Evolutionary conservation across 2,797 vertebrate genomes (phyloP), one percentile per base, ranked within the genome.

Genomic region (Gymnoscopelus braueri): DNA sequence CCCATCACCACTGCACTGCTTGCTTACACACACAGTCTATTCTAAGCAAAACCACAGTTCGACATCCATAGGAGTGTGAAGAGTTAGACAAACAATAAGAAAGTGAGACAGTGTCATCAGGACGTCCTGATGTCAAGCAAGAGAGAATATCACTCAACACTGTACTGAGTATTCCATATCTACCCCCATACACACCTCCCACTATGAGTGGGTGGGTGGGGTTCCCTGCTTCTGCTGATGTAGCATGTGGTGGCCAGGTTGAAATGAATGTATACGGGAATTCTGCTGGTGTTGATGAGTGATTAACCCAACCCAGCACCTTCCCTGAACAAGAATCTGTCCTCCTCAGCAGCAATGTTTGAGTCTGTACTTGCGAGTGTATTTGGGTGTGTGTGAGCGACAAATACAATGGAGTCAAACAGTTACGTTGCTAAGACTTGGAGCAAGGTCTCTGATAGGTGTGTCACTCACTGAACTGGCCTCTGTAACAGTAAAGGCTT

Each of bases 91-190:
- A 29, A 29, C 26, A 29, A 4, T 29, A 4, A 47, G 51, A 69
- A 69, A 67, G 48, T 35, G 49, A 66, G 67, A 66, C 69, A 59
- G n/a, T 75, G 65, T 70, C 61, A 64, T 69, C 58, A 63, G 65
- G 63, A 74, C 63, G 32, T 74, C 11, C 59, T 54, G 60, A 54
- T 57, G 60, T 24, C 23, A 48, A 29, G 55, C 56, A 39, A 26
- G 51, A 63, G 56, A 65, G 82, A 72, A 2, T 32, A 62, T 86
- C 78, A 73, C 15, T 85, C 74, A 73, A 13, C 78, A 54, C 13
- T 3, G 14, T 23, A 50, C 62, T 6, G 67, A 80, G 68, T 65
- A 4, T 29, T 4, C 26, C 26, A 24, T 2, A 14, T 47, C 44
- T 10, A 29, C 66, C 77, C 74, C 67, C 80, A 79, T 74, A 48